A percentile compares a stretch with the other conserved stretches of the same genome.
phyloP scores from a whole-genome alignment of 2,113 vertebrate species.

The Ophthalmolycus amberensis region DNA sequence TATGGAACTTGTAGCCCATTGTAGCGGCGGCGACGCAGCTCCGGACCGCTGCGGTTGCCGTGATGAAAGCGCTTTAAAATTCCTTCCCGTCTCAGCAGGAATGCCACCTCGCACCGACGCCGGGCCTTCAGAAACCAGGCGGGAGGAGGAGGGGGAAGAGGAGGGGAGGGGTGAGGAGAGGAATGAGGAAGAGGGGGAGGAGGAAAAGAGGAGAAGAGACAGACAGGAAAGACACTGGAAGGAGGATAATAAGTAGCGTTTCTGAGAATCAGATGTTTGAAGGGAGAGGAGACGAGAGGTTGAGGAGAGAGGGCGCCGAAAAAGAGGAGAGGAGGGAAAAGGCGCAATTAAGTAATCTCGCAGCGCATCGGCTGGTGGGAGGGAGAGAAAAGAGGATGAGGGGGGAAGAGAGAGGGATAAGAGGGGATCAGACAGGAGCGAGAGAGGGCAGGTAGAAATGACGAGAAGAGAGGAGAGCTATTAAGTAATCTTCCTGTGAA shows the following conservation, averaged over 20 bases:
- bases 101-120: constrained; percentile 25
- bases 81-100: constrained; percentile 52
- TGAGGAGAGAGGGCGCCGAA: constrained; percentile 43
- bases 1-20: constrained; percentile 52
- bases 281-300: constrained; percentile 49
- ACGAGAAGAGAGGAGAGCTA: constrained; percentile 69
- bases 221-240: constrained; percentile 42
- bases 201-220: constrained; percentile 54
- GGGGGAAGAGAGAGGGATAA: constrained; percentile 51
- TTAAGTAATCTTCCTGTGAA: constrained; percentile 78
- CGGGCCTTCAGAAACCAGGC: constrained; percentile 27
- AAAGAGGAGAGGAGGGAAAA: constrained; percentile 65
- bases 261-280: constrained; percentile 53
- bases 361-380: constrained; percentile 52
- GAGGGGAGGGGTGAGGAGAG: constrained; percentile 61
- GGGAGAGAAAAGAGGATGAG: constrained; percentile 59
- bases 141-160: constrained; percentile 59
- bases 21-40: constrained; percentile 26
- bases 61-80: constrained; percentile 68
- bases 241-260: constrained; percentile 32
- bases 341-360: constrained; percentile 64
- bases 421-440: constrained; percentile 63
- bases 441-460: constrained; percentile 66
- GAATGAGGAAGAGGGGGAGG: constrained; percentile 60
- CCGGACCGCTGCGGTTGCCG: constrained; percentile 36